Percentiles rank a stretch among this genome's conserved stretches.
These are phyloP conservation scores for Drosophila sulfurigaster DNA, from an alignment of 1,140 invertebrate species.

Conservation along the genomic window DNA sequence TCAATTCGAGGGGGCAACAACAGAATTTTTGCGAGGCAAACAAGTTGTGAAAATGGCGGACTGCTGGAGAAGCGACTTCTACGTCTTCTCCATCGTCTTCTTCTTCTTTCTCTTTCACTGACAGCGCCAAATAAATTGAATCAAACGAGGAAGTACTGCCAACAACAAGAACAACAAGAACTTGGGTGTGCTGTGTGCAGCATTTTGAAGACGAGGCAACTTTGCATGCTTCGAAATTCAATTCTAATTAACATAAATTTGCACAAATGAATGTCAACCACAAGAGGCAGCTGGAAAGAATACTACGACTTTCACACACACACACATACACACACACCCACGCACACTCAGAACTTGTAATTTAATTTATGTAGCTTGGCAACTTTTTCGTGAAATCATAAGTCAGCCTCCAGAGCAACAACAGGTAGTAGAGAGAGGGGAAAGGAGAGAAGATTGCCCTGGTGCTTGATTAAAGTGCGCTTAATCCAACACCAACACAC, in stretches of 20 bases:
- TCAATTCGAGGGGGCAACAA: not conserved
- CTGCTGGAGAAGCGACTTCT: not conserved
- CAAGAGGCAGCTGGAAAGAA: conserved; percentile 54
- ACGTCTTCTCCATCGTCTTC: conserved; percentile 20
- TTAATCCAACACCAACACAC: conserved; percentile 35
- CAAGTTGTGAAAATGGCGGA: conserved; percentile 31
- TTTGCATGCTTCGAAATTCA: conserved; percentile 81
- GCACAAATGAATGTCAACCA: conserved; percentile 82
- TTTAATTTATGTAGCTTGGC: conserved; percentile 78
- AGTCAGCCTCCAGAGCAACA: conserved; percentile 60
- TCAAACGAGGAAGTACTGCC: conserved; percentile 66
- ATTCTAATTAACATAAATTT: conserved; percentile 84
- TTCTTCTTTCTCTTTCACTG: conserved; percentile 37
- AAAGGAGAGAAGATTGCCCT: not conserved
- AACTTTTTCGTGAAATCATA: conserved; percentile 77
- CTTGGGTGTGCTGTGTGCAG: conserved; percentile 32
- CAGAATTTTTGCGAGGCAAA: conserved; percentile 23
- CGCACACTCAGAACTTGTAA: conserved; percentile 56
- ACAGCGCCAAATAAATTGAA: conserved; percentile 78
- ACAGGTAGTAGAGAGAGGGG: conserved; percentile 52
- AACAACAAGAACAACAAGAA: conserved; percentile 28
- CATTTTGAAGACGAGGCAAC: conserved; percentile 41
- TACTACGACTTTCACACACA: not conserved
- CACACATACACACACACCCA: conserved; percentile 27
- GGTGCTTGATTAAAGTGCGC: conserved; percentile 52